A percentile compares a stretch with the other conserved stretches of the same genome.
Evolutionary conservation across 1,140 invertebrate genomes (phyloP).

Genomic region (Lineus longissimus): DNA sequence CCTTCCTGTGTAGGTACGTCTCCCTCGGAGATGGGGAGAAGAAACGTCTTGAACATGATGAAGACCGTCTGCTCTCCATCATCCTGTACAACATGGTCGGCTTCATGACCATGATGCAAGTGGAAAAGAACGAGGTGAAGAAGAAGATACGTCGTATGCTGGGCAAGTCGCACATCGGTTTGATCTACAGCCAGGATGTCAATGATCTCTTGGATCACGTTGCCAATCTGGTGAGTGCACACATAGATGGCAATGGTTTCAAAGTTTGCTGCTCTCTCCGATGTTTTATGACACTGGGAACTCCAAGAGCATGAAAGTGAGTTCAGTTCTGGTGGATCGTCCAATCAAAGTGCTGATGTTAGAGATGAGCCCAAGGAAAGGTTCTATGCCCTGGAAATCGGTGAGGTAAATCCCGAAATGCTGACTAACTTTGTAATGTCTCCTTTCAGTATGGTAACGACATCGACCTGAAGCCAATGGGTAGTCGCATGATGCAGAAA

Average conservation of each 20-base stretch:
- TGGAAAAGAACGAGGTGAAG: conserved; percentile 79
- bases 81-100: conserved; percentile 95
- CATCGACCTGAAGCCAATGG: conserved; percentile 88
- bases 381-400: too few relatives aligned
- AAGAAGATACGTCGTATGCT: conserved; percentile 89
- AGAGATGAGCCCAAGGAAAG: too few relatives aligned
- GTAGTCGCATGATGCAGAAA: conserved; percentile 81
- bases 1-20: conserved; percentile 67
- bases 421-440: conserved; percentile 11
- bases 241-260: too few relatives aligned
- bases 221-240: conserved; percentile 77
- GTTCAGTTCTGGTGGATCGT: too few relatives aligned
- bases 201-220: conserved; percentile 95
- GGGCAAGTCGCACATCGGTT: conserved; percentile 96
- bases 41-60: conserved; percentile 95
- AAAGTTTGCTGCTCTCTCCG: conserved; percentile 2
- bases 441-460: conserved; percentile 75
- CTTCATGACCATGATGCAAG: conserved; percentile 91
- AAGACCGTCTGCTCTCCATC: conserved; percentile 91
- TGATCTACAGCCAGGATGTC: conserved; percentile 95
- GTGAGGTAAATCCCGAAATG: too few relatives aligned
- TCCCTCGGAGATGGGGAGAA: conserved; percentile 88
- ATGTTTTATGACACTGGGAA: too few relatives aligned
- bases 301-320: too few relatives aligned
- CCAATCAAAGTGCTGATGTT: too few relatives aligned